Base-by-base conservation (phyloP, 2,888 invertebrate genomes). In the Leucozona laternaria region DNA sequence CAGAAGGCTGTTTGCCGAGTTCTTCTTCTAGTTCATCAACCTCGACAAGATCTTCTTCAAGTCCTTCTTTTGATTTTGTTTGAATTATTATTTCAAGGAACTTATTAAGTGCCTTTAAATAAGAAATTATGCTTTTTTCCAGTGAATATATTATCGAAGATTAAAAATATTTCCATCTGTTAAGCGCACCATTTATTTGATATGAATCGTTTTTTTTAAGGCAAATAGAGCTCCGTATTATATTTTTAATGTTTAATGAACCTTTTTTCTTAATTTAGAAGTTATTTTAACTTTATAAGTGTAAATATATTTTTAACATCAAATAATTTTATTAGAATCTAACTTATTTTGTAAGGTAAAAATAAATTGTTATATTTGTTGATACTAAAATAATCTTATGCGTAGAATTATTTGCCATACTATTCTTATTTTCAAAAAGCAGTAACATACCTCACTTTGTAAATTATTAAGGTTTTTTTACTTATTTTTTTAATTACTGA, bases 21-120 rank as follows among this genome's bases (percentile, higher is more conserved):
- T 34, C 76, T 11, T 76, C 76, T 4, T 76, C 84, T 11, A 55
- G 31, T 70, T 40, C 76, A 10, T 55, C 75, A 8, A n/a, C 57
- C 20, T 28, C 70, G 4, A 66, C 66, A 48, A 34, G 34, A n/a
- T 71, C 79, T 37, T 66, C 82, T 50, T 64, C 71, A 5, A 75
- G 48, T 64, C 62, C 70, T n/a, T 73, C 73, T 11, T 58, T 31
- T 40, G 75, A 79, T 79, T 79, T 79, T 58, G 43, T 62, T 66
- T 66, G 50, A 34, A 25, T 53, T 28, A 28, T 15, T 50, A 50
- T 50, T 6, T 20, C 22, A 22, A 22, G 13, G 13, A 22, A 50
- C 50, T 48, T 2, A 4, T 48, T 22, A 17, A 17, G 10, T 57
- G 57, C 57, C n/a, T n/a, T n/a, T 28, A 17, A 17, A 31, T 28